Conservation (phyloP, 2,888 invertebrate species). For the Eupithecia inturbata region DNA sequence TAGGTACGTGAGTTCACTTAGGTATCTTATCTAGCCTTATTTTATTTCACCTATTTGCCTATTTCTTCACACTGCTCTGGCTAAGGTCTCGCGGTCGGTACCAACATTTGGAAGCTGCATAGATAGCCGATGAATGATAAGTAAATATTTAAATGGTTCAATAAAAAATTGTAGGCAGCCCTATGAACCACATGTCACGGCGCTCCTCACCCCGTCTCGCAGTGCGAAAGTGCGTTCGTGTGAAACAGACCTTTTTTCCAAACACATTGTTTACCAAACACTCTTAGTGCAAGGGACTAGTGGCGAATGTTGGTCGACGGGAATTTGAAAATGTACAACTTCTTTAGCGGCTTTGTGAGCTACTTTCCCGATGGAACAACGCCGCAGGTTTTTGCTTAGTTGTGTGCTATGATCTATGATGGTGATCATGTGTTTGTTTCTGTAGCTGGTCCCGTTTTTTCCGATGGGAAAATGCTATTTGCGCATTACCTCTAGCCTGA, state of each 20-base stretch:
- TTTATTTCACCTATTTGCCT: background rate
- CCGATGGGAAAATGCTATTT: too few relatives aligned
- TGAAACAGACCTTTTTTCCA: constrained; percentile 52
- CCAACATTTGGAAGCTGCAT: background rate
- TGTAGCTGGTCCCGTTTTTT: background rate
- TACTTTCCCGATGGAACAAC: constrained; percentile 66
- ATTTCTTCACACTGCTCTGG: background rate
- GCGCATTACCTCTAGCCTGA: too few relatives aligned
- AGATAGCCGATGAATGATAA: background rate
- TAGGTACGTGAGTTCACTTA: background rate
- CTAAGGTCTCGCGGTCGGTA: background rate
- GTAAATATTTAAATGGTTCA: background rate
- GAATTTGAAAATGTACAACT: constrained; percentile 64
- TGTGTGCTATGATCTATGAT: background rate
- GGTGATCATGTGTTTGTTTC: background rate
- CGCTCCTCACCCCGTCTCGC: constrained; percentile 41
- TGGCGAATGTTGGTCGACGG: constrained; percentile 44
- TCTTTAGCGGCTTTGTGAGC: constrained; percentile 66
- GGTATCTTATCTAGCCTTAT: too few relatives aligned
- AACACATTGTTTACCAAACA: constrained; percentile 38
- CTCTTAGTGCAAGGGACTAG: constrained; percentile 39
- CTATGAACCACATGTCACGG: constrained; percentile 46
- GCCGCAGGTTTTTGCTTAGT: constrained; percentile 36
- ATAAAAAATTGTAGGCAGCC: constrained; percentile 44
- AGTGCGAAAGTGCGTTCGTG: constrained; percentile 56